Percentiles rank a stretch among this genome's conserved stretches.
phyloP scores from a whole-genome alignment of 2,113 vertebrate species.

The Chaenocephalus aceratus region DNA sequence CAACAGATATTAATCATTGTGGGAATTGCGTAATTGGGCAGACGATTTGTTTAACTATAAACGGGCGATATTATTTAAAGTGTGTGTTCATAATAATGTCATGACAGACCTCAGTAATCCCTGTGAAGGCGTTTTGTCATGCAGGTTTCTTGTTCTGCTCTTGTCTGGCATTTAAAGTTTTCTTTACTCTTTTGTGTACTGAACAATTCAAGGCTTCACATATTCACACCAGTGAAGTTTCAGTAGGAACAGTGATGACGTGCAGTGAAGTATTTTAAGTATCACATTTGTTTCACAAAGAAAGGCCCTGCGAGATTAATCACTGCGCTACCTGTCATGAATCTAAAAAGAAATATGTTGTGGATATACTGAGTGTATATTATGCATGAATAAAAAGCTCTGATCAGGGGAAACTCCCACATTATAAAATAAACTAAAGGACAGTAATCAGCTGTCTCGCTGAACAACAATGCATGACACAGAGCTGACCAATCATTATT shows the following conservation, averaged over 20 bases:
- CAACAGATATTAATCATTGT: background rate
- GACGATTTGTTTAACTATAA: background rate
- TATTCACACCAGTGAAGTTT: background rate
- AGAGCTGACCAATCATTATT: slow-evolving; percentile 2
- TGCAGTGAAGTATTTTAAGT: slow-evolving; percentile 16
- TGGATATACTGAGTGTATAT: background rate
- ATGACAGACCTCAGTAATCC: background rate
- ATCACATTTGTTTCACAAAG: slow-evolving; percentile 44
- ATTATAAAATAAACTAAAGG: slow-evolving; percentile 4
- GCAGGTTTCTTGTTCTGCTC: background rate
- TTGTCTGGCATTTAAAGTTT: background rate
- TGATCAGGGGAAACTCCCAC: background rate
- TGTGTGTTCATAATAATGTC: background rate
- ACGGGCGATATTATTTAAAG: background rate
- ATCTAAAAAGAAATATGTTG: background rate
- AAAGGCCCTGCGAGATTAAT: background rate
- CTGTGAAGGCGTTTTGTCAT: background rate
- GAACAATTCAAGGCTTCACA: too few relatives aligned
- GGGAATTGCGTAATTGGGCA: background rate
- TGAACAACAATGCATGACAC: slow-evolving; percentile 25
- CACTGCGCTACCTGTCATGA: background rate
- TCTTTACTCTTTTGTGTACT: background rate
- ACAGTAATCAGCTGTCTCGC: slow-evolving; percentile 18
- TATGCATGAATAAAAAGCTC: background rate
- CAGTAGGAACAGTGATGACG: background rate